Percentiles rank a stretch among this genome's conserved stretches.
Conservation (phyloP, 1,140 invertebrate species). For the Hyphantria cunea region DNA sequence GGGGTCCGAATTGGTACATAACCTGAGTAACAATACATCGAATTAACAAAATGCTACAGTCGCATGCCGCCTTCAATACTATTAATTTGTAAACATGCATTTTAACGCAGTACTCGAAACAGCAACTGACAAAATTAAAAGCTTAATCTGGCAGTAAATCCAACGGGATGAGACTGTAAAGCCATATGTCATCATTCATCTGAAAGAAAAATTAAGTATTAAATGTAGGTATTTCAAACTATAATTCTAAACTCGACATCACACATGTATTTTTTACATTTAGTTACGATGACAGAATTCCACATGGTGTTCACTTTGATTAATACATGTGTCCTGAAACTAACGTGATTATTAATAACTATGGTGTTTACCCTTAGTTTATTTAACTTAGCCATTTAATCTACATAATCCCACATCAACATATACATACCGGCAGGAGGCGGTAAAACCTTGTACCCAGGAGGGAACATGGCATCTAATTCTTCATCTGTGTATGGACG, state of each 20-base stretch:
- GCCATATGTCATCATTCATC: conserved; percentile 74
- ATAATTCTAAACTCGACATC: conserved; percentile 48
- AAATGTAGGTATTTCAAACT: conserved; percentile 45
- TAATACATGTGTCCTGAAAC: conserved; percentile 80
- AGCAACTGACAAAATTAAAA: conserved; percentile 49
- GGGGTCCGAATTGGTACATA: conserved; percentile 99
- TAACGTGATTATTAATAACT: conserved; percentile 73
- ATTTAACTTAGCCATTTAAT: conserved; percentile 23
- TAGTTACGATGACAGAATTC: conserved; percentile 44
- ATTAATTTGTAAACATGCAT: conserved; percentile 23
- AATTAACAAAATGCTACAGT: conserved; percentile 34
- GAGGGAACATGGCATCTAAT: conserved; percentile 97
- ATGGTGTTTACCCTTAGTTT: conserved; percentile 46
- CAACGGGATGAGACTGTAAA: conserved; percentile 66
- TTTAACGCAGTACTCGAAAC: conserved; percentile 33
- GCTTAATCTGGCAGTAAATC: conserved; percentile 59
- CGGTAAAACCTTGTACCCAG: conserved; percentile 98
- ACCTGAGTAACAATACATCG: conserved; percentile 78
- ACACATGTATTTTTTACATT: conserved; percentile 62
- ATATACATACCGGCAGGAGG: conserved; percentile 91
- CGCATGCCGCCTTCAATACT: conserved; percentile 28
- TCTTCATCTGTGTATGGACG: conserved; percentile 98
- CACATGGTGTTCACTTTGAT: conserved; percentile 47
- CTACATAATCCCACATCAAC: conserved; percentile 33
- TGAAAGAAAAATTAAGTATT: conserved; percentile 78